phyloP scores from a whole-genome alignment of 1,140 invertebrate species.

The Diploscapter pachys region DNA sequence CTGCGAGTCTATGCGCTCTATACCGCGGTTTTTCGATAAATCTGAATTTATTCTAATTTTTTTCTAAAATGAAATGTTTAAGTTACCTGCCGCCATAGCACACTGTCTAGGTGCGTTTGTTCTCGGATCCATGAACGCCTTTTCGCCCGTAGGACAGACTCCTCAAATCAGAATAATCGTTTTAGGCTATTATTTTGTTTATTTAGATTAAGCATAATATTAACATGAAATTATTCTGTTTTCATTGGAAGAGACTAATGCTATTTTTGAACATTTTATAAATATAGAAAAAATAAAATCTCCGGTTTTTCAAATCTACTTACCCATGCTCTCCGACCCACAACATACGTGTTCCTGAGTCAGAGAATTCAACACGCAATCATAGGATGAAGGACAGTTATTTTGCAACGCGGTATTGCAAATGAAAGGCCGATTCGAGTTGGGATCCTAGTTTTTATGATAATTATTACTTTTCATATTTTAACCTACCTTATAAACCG shows the following conservation, averaged over 20 bases:
- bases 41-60: too few relatives aligned
- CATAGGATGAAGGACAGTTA: conserved; percentile 25
- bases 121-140: conserved; percentile 33
- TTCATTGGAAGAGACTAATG: too few relatives aligned
- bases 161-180: conserved; percentile 3
- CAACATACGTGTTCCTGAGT: conserved; percentile 31
- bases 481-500: conserved; percentile 10
- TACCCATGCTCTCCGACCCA: conserved; percentile 24
- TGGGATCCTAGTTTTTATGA: neutral
- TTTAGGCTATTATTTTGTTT: too few relatives aligned
- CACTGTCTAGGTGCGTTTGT: conserved; percentile 24
- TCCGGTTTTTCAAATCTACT: neutral
- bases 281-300: too few relatives aligned
- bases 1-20: too few relatives aligned
- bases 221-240: too few relatives aligned
- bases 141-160: conserved; percentile 34
- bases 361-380: conserved; percentile 29
- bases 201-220: too few relatives aligned
- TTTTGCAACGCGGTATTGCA: conserved; percentile 33
- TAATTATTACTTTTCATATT: too few relatives aligned
- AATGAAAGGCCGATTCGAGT: conserved; percentile 10
- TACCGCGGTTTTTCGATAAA: too few relatives aligned
- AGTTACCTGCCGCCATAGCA: conserved; percentile 15
- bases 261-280: too few relatives aligned
- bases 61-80: too few relatives aligned